Evolutionary conservation across 2,797 vertebrate species (phyloP).

Genomic region (Emydoidea blandingii): DNA sequence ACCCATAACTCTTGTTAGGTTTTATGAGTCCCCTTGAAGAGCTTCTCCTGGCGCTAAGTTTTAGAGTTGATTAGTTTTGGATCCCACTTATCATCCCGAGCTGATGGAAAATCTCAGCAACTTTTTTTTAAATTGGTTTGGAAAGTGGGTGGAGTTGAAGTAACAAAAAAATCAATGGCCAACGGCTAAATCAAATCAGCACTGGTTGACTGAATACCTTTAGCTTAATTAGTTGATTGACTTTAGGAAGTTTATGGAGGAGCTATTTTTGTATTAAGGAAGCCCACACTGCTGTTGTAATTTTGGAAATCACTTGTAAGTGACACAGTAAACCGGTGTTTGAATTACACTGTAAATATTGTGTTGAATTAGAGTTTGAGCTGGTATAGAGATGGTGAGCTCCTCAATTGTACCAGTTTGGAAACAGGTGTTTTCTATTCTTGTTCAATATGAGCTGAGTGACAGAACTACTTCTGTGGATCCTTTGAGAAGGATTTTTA

Average conservation of each 20-base stretch:
- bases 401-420: not conserved
- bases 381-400: not conserved
- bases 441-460: not conserved
- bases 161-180: slow-evolving; percentile 73
- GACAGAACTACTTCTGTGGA: not conserved
- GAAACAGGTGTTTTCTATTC: not conserved
- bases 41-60: slow-evolving; percentile 42
- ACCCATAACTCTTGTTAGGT: slow-evolving; percentile 3
- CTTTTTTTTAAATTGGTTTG: slow-evolving; percentile 77
- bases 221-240: slow-evolving; percentile 78
- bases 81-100: slow-evolving; percentile 69
- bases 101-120: slow-evolving; percentile 73
- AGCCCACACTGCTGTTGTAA: slow-evolving; percentile 68
- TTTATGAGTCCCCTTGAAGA: slow-evolving; percentile 27
- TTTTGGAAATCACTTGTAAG: slow-evolving; percentile 61
- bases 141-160: slow-evolving; percentile 74
- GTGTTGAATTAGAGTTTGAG: not conserved
- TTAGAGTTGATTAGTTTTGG: slow-evolving; percentile 56
- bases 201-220: slow-evolving; percentile 75
- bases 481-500: not conserved
- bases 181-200: slow-evolving; percentile 76
- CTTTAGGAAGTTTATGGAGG: slow-evolving; percentile 64
- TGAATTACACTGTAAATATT: slow-evolving; percentile 22
- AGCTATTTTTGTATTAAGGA: slow-evolving; percentile 69
- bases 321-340: slow-evolving; percentile 57